A percentile compares a stretch with the other conserved stretches of the same genome.
Evolutionary conservation across 2,797 vertebrate genomes (phyloP).

Genomic region (Gallinago solitaria): DNA sequence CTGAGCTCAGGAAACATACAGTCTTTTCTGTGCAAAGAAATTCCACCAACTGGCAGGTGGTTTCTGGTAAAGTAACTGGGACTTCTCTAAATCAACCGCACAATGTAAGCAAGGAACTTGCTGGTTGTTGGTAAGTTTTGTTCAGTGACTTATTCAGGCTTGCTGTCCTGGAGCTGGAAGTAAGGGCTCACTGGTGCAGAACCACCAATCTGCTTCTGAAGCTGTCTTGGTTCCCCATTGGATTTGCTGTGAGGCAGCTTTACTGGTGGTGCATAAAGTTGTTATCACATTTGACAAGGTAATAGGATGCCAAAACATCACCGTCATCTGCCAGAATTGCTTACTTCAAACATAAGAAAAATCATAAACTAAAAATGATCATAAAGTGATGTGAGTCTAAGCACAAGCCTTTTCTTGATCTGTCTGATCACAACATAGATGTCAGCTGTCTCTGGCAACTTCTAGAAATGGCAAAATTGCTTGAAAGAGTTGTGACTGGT

Average conservation of each 20-base stretch:
- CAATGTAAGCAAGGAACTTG: neutral
- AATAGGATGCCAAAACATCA: neutral
- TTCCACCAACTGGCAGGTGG: neutral
- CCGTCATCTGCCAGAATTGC: neutral
- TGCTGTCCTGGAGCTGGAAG: neutral
- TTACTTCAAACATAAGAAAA: neutral
- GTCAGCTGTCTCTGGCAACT: neutral
- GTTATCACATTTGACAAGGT: neutral
- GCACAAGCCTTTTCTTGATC: neutral
- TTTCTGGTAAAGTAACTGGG: conserved; percentile 47
- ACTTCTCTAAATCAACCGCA: neutral
- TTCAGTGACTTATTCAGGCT: neutral
- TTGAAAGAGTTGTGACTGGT: neutral
- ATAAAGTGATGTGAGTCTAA: neutral
- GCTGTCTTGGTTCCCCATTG: neutral
- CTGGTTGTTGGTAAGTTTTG: neutral
- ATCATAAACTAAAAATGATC: neutral
- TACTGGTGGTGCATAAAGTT: neutral
- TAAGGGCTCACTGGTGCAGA: neutral
- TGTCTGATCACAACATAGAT: neutral
- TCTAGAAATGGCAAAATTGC: neutral
- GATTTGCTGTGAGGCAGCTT: neutral
- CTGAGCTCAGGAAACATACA: neutral
- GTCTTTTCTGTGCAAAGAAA: conserved; percentile 32
- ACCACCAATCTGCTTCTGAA: neutral